Percentiles rank a stretch among this genome's conserved stretches.
These are phyloP conservation scores for Aphidoletes aphidimyza DNA, from an alignment of 2,888 invertebrate species.

Conservation along the genomic window DNA sequence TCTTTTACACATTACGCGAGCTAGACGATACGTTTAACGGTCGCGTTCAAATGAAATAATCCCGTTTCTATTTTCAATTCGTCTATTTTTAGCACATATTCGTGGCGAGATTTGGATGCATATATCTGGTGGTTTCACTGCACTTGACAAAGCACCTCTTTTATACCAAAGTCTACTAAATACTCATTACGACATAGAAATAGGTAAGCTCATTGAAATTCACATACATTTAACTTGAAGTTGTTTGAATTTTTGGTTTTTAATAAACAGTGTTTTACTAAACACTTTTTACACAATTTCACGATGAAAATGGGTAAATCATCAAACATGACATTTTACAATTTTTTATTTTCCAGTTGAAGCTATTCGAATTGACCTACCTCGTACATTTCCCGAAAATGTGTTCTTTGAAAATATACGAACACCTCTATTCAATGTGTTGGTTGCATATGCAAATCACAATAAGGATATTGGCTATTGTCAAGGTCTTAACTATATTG, in stretches of 20 bases:
- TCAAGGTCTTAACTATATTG: conserved; percentile 94
- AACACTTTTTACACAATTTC: not conserved
- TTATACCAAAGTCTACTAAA: conserved; percentile 77
- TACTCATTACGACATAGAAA: conserved; percentile 76
- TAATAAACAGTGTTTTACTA: too few species aligned
- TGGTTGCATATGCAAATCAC: conserved; percentile 89
- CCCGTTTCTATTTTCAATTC: too few species aligned
- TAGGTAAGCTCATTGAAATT: conserved; percentile 58
- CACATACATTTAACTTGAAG: too few species aligned
- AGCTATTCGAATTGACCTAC: conserved; percentile 87
- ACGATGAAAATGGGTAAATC: not conserved
- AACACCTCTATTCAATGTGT: conserved; percentile 82
- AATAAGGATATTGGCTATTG: conserved; percentile 92
- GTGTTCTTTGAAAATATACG: conserved; percentile 83
- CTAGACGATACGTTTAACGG: too few species aligned
- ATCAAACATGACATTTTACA: not conserved
- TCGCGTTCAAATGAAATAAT: too few species aligned
- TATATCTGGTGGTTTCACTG: conserved; percentile 81
- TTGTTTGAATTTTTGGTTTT: too few species aligned
- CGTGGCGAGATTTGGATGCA: conserved; percentile 84
- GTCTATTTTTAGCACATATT: conserved; percentile 69
- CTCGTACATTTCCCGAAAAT: conserved; percentile 95
- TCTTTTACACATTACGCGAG: too few species aligned
- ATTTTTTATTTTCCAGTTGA: conserved; percentile 70
- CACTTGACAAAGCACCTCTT: conserved; percentile 73